These are phyloP conservation scores for Tenthredo distinguenda DNA, from an alignment of 2,888 invertebrate genomes.

Conservation along the genomic window DNA sequence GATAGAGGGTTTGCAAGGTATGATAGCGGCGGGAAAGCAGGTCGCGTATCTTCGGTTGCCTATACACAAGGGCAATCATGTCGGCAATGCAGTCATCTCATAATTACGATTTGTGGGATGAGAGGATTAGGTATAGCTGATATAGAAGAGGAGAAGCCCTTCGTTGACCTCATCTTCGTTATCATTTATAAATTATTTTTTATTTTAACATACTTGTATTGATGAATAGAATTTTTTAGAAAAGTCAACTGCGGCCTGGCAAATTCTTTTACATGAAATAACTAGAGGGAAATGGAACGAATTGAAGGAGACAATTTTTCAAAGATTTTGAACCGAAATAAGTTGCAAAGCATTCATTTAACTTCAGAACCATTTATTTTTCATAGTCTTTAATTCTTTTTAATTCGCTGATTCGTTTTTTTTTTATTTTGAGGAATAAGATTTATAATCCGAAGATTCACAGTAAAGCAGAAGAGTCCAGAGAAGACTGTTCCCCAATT, in stretches of 20 bases:
- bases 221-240: neutral
- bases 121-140: too few relatives aligned
- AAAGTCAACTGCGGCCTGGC: neutral
- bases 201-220: neutral
- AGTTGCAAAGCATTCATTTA: neutral
- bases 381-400: too few relatives aligned
- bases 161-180: neutral
- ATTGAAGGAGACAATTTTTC: too few relatives aligned
- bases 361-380: too few relatives aligned
- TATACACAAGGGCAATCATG: neutral
- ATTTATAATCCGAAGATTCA: too few relatives aligned
- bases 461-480: too few relatives aligned
- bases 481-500: too few relatives aligned
- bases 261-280: neutral
- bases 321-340: neutral
- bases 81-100: neutral
- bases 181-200: neutral
- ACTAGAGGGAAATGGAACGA: too few relatives aligned
- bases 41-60: neutral
- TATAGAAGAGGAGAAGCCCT: too few relatives aligned
- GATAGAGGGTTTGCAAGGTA: conserved; percentile 9
- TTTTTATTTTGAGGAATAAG: too few relatives aligned
- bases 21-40: neutral
- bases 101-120: neutral
- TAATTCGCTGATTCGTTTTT: too few relatives aligned